Base-by-base conservation (phyloP, 30 jellyfish, hydroid and myxozoan genomes). In the Aurelia aurita complex sp. Pacific region DNA sequence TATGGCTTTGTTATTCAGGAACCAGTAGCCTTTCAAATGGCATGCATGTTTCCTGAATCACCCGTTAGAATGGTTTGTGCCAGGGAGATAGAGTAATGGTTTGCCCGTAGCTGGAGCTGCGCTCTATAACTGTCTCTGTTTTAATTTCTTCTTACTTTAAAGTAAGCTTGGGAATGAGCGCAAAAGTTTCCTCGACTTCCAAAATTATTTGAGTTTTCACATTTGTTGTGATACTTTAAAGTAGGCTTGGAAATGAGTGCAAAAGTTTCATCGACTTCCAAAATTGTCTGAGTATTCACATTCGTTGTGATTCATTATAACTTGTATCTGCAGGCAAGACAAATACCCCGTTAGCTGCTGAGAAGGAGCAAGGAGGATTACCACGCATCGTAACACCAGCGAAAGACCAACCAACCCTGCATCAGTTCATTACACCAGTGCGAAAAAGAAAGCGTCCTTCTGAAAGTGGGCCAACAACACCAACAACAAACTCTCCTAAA, bases 371-470 rank as follows among this genome's bases (percentile, higher is more conserved):
- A 23, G 57, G 35, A 14, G 66, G 32, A 5, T 18, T 13, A 5
- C 65, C 77, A 10, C 73, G 73, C 42, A 60, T 73, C 73, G 70
- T 57, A 55, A 63, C 88, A 36, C 85, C 85, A 2, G 79, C 51
- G 12, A 82, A 82, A 52, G 92, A 85, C 77, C 97, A 91, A 67
- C 86, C 96, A 32, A 91, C 97, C n/a, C 67, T 91, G 10, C 89
- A 84, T 14, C 88, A 79, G 68, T 91, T 85, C 69, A 87, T 91
- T 14, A 91, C 97, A 35, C 97, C 97, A 12, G 85, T 86, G 10
- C 87, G 96, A 32, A 91, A 91, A 69, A 54, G 97, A 68, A 91
- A 91, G 89, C 85, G 96, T 34, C 61, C 77, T 4, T 42, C 57
- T 32, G 80, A 33, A 6, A 50, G 34, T 17, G 70, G 73, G 10